Conservation (phyloP, 2,797 vertebrate genomes). For the Kryptopterus vitreolus region DNA sequence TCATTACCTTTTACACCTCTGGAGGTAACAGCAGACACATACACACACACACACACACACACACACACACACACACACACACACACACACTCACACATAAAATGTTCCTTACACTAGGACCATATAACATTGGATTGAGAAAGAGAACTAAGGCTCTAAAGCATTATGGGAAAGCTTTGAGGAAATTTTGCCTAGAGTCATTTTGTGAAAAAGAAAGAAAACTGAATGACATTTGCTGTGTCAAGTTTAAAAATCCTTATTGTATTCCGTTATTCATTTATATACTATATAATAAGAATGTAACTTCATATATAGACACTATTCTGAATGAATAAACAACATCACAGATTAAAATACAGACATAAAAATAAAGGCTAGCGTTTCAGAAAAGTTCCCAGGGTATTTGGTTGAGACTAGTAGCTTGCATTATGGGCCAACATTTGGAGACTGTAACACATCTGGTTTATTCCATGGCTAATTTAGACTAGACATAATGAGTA, state of each 20-base stretch:
- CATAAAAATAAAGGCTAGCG: neutral
- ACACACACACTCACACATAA: slow-evolving; percentile 23
- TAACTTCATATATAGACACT: neutral
- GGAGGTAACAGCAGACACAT: neutral
- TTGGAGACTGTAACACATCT: slow-evolving; percentile 2
- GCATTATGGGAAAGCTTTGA: neutral
- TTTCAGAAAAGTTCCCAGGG: neutral
- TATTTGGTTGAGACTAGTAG: neutral
- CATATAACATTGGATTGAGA: neutral
- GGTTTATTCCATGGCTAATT: neutral
- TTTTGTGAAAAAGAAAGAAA: neutral
- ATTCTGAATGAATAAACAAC: neutral
- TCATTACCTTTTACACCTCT: slow-evolving; percentile 32
- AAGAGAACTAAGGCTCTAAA: neutral
- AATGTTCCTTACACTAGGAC: neutral
- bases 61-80: slow-evolving; percentile 29
- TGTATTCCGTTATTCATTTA: neutral
- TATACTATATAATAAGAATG: neutral
- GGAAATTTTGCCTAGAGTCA: neutral
- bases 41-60: slow-evolving; percentile 28
- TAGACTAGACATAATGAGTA: slow-evolving; percentile 15
- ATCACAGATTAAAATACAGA: neutral
- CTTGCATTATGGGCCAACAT: neutral
- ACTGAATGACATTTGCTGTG: neutral
- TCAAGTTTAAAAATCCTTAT: neutral